Conservation (phyloP, 2,888 invertebrate genomes). For the Mythimna vitellina region DNA sequence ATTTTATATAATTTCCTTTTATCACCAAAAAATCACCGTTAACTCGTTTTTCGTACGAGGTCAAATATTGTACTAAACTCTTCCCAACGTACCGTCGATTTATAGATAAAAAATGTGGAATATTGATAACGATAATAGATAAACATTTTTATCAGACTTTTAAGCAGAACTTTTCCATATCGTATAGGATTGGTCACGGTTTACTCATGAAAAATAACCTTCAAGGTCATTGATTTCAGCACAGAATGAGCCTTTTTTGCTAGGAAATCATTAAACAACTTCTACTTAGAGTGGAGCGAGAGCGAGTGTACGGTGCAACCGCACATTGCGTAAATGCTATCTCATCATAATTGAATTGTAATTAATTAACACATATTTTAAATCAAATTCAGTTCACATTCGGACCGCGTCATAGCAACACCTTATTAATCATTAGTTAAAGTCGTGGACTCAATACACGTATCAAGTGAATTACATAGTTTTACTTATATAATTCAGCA, state of each 20-base stretch:
- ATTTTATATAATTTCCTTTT: not conserved
- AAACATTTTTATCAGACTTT: constrained; percentile 39
- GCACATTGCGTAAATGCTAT: no score
- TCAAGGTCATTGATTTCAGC: not conserved
- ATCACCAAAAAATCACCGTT: constrained; percentile 8
- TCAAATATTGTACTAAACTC: constrained; percentile 36
- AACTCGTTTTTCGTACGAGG: constrained; percentile 27
- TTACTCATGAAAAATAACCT: not conserved
- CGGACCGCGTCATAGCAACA: no score
- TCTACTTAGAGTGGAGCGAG: no score
- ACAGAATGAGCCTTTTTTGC: not conserved
- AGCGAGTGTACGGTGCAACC: no score
- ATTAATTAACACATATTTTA: no score
- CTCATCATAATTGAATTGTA: no score
- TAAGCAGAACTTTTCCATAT: constrained; percentile 36
- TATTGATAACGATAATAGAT: constrained; percentile 36
- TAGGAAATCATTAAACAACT: no score
- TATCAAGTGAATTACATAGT: no score
- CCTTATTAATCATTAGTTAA: no score
- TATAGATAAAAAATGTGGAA: constrained; percentile 38
- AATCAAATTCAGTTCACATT: no score
- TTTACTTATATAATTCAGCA: no score
- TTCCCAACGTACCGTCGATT: constrained; percentile 21
- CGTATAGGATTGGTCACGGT: constrained; percentile 7
- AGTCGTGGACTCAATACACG: no score